Base-by-base conservation (phyloP, 2,113 vertebrate genomes). In the Sylvilagus bachmani region DNA sequence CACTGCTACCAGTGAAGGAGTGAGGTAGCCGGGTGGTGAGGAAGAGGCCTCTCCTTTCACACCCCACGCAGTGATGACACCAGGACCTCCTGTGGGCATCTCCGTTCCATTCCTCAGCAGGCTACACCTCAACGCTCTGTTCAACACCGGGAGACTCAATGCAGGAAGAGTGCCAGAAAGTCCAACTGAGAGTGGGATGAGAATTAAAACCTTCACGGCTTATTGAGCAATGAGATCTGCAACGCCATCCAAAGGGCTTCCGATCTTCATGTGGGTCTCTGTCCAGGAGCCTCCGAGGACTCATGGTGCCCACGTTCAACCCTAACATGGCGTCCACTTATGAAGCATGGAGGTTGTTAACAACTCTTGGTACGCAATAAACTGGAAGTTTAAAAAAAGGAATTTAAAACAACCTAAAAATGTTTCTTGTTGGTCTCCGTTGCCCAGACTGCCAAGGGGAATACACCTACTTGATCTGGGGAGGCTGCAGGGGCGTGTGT, bases 321-420 rank as follows among this genome's bases (percentile, higher is more conserved):
- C 97, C 96, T 95, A 93, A 86, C 61, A 79, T 86, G 93, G 98
- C n/a, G 87, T 98, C 97, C 86, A 0, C 91, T 96, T 96, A 97
- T 67, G 97, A 97, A 97, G 97, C 79, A 93, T 93, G 97, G 97
- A 97, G 97, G 96, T 98, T 96, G 96, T 97, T 95, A 96, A 97
- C 98, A 98, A 98, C 97, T 98, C 98, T 98, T 85, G 66, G 98
- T 97, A 98, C 79, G 97, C 98, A 98, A 98, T 97, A 98, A 98
- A 98, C 93, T 97, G 97, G 97, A 98, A 97, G 96, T 98, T 98
- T 97, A 96, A 97, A 98, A 98, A 98, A 97, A 98, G 98, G 96
- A 98, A 98, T 98, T 98, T 98, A 98, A 98, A 99, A 98, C 96
- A 99, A 99, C 98, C 98, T 98, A 99, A 98, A 98, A 98, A 98